Conservation (phyloP, 30 jellyfish, hydroid and myxozoan genomes). For the Clytia hemisphaerica region DNA sequence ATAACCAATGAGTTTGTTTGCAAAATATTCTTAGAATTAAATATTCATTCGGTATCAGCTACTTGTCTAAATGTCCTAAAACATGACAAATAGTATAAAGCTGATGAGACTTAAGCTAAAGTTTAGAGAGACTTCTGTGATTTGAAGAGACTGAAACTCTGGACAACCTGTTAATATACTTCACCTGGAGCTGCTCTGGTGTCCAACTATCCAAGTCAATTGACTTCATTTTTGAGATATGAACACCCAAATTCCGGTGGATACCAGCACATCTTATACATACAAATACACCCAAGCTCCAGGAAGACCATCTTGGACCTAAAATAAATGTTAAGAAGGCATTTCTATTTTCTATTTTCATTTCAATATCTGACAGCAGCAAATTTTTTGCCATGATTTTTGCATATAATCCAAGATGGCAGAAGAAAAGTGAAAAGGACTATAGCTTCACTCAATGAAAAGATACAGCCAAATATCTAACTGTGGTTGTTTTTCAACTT, state of each 20-base stretch:
- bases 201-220: constrained; percentile 85
- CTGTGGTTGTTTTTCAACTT: not conserved
- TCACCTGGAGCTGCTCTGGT: constrained; percentile 70
- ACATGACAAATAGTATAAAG: too few relatives aligned
- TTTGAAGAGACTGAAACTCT: too few relatives aligned
- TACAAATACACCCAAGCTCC: constrained; percentile 90
- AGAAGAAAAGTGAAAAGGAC: not conserved
- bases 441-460: not conserved
- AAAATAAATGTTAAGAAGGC: not conserved
- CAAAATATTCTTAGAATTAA: too few relatives aligned
- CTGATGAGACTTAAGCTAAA: too few relatives aligned
- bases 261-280: constrained; percentile 97
- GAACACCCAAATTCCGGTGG: constrained; percentile 90
- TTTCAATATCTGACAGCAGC: not conserved
- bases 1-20: too few relatives aligned
- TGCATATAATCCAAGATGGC: too few relatives aligned
- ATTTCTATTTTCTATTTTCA: not conserved
- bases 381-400: not conserved
- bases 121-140: too few relatives aligned
- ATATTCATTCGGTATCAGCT: too few relatives aligned
- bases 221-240: constrained; percentile 82
- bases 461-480: not conserved
- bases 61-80: too few relatives aligned
- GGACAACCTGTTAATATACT: too few relatives aligned
- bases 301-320: constrained; percentile 97